Conservation (phyloP, 2,797 vertebrate species). For the Eulemur rubriventer region DNA sequence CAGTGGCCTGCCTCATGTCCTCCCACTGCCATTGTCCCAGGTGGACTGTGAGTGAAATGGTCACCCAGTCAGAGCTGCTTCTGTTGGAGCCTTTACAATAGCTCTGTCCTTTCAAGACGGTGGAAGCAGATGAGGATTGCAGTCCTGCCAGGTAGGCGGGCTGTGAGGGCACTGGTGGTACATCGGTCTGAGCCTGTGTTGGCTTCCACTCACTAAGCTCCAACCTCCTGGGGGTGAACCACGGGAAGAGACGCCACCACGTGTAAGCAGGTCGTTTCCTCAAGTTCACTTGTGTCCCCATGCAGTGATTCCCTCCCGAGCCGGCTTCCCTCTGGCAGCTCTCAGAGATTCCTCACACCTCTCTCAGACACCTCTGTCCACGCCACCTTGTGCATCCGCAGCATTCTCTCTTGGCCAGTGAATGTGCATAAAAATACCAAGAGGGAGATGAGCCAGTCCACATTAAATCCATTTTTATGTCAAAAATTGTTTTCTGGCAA, state of each 20-base stretch:
- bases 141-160: neutral
- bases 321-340: fast-evolving
- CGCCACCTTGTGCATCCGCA: neutral
- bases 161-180: fast-evolving
- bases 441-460: neutral
- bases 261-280: neutral
- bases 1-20: neutral
- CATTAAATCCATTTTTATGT: neutral
- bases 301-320: neutral
- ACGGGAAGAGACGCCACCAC: fast-evolving
- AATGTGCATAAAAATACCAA: neutral
- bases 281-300: neutral
- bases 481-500: neutral
- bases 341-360: fast-evolving
- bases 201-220: neutral
- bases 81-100: neutral
- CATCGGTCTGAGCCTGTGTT: neutral
- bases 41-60: neutral
- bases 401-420: neutral
- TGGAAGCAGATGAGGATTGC: too few relatives aligned
- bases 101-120: neutral
- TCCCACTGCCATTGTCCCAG: too few relatives aligned
- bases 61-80: neutral
- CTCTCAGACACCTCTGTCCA: neutral
- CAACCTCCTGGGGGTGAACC: neutral